These are phyloP conservation scores for Lottia scabra DNA, from an alignment of 2,888 invertebrate species.

Conservation along the genomic window DNA sequence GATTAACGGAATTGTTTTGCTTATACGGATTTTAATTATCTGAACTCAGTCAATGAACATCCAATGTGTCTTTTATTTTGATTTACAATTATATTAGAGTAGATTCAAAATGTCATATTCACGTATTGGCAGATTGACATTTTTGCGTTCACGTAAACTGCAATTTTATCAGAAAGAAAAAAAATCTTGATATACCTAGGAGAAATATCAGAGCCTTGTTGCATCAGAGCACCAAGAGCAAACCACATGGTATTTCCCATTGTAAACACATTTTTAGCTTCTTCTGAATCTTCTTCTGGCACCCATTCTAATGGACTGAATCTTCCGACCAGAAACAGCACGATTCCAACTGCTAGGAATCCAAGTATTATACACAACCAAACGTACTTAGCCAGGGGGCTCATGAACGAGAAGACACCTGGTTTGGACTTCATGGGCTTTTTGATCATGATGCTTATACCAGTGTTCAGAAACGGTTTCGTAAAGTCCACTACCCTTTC, in stretches of 20 bases:
- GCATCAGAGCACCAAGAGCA: slow-evolving; percentile 96
- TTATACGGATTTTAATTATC: no score
- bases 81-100: no score
- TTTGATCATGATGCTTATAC: slow-evolving; percentile 95
- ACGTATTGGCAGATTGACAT: no score
- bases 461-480: slow-evolving; percentile 96
- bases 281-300: slow-evolving; percentile 48
- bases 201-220: slow-evolving; percentile 97
- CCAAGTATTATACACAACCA: slow-evolving; percentile 90
- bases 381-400: slow-evolving; percentile 90
- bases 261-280: slow-evolving; percentile 76
- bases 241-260: slow-evolving; percentile 98
- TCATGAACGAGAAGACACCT: slow-evolving; percentile 97
- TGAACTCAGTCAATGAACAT: no score
- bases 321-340: slow-evolving; percentile 94
- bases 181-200: slow-evolving; percentile 79
- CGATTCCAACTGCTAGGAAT: slow-evolving; percentile 95
- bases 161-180: no score
- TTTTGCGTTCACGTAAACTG: no score
- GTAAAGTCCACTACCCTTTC: slow-evolving; percentile 96
- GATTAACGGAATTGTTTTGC: no score
- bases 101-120: no score
- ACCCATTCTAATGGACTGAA: slow-evolving; percentile 99
- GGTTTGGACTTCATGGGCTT: slow-evolving; percentile 93
- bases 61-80: no score